These are phyloP conservation scores for Psephotus haematonotus DNA, from an alignment of 2,113 vertebrate species.

Conservation along the genomic window DNA sequence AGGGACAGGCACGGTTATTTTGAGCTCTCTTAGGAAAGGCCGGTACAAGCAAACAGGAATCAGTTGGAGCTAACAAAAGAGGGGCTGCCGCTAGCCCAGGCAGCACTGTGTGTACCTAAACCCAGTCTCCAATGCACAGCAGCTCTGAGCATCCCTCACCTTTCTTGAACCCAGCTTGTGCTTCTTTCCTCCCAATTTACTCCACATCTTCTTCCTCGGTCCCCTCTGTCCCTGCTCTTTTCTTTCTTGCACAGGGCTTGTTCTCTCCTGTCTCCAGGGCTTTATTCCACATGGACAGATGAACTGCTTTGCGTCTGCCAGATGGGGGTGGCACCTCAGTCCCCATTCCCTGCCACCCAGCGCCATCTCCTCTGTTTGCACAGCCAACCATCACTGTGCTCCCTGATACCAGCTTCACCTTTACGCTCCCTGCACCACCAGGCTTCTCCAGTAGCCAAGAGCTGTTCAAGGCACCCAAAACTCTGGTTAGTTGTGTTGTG, in stretches of 20 bases:
- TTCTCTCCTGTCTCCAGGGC: not conserved
- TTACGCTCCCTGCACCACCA: not conserved
- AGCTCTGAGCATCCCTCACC: not conserved
- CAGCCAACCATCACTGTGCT: not conserved
- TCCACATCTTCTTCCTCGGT: not conserved
- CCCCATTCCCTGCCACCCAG: not conserved
- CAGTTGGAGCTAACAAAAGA: not conserved
- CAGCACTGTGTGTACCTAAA: not conserved
- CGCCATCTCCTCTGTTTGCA: rapidly evolving
- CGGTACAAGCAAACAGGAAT: not conserved
- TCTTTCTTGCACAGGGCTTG: not conserved
- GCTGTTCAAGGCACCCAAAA: not conserved
- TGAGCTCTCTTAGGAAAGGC: not conserved
- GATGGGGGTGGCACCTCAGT: not conserved
- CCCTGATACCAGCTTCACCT: not conserved
- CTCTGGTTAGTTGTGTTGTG: not conserved
- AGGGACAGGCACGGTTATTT: not conserved
- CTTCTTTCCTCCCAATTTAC: not conserved
- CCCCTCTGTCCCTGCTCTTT: not conserved
- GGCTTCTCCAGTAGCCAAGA: not conserved
- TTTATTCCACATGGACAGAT: not conserved
- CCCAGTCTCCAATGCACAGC: not conserved
- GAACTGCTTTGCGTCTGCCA: not conserved
- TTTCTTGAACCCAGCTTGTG: not conserved
- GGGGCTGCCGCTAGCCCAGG: not conserved